Percentiles rank a stretch among this genome's conserved stretches.
Conservation (phyloP, 2,797 vertebrate genomes). For the Vespertilio murinus region DNA sequence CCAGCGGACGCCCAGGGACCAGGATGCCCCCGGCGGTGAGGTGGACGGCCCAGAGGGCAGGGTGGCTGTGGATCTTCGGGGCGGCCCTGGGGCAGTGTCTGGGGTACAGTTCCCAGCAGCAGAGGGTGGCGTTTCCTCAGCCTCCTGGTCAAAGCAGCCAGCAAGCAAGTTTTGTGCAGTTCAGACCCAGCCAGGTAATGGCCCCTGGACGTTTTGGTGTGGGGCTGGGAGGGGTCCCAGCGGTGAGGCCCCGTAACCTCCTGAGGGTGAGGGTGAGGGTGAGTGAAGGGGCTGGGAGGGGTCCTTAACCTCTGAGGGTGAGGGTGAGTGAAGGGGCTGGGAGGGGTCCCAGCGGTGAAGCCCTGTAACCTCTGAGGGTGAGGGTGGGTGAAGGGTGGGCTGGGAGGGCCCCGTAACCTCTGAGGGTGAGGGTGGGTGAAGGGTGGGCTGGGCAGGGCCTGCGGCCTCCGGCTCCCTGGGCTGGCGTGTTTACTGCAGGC, state of each 20-base stretch:
- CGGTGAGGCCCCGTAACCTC: slow-evolving; percentile 15
- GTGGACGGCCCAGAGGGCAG: slow-evolving; percentile 61
- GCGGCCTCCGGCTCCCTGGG: background rate
- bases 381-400: background rate
- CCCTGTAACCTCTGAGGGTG: background rate
- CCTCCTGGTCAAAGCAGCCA: slow-evolving; percentile 75
- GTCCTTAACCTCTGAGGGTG: background rate
- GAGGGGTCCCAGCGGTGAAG: background rate
- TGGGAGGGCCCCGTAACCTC: slow-evolving; percentile 28
- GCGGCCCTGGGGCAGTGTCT: slow-evolving; percentile 84
- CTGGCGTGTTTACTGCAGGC: slow-evolving; percentile 30
- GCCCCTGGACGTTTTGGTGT: background rate
- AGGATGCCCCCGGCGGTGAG: slow-evolving; percentile 77
- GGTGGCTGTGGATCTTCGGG: slow-evolving; percentile 83
- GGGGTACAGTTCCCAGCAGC: slow-evolving; percentile 82
- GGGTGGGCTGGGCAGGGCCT: too few species aligned
- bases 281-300: slow-evolving; percentile 1
- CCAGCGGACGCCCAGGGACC: slow-evolving; percentile 43
- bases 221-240: slow-evolving; percentile 1
- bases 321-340: background rate
- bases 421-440: background rate
- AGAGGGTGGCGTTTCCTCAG: slow-evolving; percentile 80
- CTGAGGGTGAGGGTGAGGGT: background rate
- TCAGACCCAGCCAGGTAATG: slow-evolving; percentile 84
- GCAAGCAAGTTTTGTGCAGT: slow-evolving; percentile 79